Evolutionary conservation across 2,797 vertebrate species (phyloP).

Genomic region (Amazona finschi): DNA sequence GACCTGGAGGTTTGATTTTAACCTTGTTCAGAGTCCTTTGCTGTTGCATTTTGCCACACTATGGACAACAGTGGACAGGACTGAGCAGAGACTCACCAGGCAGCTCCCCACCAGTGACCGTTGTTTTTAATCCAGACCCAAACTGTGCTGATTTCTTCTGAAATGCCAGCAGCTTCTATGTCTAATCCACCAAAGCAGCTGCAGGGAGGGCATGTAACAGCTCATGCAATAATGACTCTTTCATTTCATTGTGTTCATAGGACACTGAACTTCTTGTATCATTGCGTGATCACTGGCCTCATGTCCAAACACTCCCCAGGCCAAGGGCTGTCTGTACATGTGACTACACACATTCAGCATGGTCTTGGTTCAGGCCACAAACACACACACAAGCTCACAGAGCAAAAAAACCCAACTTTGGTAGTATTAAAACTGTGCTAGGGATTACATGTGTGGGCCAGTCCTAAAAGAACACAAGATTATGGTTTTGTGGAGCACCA

Average conservation of each 20-base stretch:
- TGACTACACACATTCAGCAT: rapidly evolving
- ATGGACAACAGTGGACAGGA: neutral
- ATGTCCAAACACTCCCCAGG: neutral
- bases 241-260: neutral
- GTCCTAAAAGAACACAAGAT: neutral
- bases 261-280: neutral
- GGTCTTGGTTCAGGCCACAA: neutral
- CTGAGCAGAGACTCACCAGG: neutral
- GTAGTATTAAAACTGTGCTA: neutral
- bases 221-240: neutral
- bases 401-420: neutral
- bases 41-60: neutral
- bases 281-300: neutral
- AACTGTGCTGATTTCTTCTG: neutral
- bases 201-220: neutral
- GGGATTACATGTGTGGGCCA: neutral
- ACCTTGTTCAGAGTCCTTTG: neutral
- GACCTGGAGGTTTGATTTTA: neutral
- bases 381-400: neutral
- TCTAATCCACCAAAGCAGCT: neutral
- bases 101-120: neutral
- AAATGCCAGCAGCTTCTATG: neutral
- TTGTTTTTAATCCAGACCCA: neutral
- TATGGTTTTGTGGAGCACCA: neutral
- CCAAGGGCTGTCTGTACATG: neutral